phyloP scores from a whole-genome alignment of 2,888 invertebrate species.

The Eristalis pertinax region DNA sequence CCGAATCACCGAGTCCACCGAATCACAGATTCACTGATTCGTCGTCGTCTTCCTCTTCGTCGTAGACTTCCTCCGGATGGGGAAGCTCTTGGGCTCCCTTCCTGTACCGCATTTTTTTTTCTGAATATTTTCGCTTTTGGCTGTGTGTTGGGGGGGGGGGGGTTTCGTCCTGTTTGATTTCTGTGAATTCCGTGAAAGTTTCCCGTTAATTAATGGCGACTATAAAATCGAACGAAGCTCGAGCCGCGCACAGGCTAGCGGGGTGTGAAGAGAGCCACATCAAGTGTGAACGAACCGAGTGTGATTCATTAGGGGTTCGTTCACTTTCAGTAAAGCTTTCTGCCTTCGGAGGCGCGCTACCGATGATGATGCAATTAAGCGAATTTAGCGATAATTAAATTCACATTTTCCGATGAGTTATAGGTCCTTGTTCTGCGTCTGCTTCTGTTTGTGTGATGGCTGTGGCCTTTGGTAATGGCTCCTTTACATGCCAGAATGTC shows the following conservation, averaged over 20 bases:
- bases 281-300: constrained; percentile 58
- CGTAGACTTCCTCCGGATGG: not conserved
- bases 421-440: not conserved
- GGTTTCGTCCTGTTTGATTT: constrained; percentile 53
- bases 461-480: not conserved
- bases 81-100: not conserved
- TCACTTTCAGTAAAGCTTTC: not conserved
- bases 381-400: constrained; percentile 60
- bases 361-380: constrained; percentile 63
- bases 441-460: too few species aligned
- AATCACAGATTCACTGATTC: not conserved
- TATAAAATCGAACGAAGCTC: constrained; percentile 50
- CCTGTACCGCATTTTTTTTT: not conserved
- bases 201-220: constrained; percentile 62
- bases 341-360: constrained; percentile 10
- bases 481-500: not conserved
- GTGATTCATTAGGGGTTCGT: constrained; percentile 66
- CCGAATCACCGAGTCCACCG: not conserved
- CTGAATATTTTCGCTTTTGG: not conserved
- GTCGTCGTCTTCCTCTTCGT: not conserved
- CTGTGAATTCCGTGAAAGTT: constrained; percentile 47
- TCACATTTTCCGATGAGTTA: constrained; percentile 48
- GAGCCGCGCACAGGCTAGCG: not conserved
- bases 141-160: not conserved
- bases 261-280: constrained; percentile 30